phyloP scores from a whole-genome alignment of 2,113 vertebrate species.

The Nothoprocta perdicaria region DNA sequence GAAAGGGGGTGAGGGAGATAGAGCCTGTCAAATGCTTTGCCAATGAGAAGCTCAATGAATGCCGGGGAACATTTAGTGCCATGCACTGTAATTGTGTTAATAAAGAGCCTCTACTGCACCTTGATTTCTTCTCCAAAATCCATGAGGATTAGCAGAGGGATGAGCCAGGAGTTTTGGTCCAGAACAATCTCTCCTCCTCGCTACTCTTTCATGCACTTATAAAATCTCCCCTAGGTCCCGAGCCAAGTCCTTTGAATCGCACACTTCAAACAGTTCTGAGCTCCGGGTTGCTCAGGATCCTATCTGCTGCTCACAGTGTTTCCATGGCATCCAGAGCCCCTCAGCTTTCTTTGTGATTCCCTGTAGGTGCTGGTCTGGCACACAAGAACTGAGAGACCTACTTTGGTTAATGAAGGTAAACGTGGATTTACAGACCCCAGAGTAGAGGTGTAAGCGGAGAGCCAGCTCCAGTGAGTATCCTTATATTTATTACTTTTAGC shows the following conservation, averaged over 20 bases:
- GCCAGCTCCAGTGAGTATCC: constrained; percentile 63
- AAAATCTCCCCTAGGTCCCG: background rate
- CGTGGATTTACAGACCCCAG: constrained; percentile 88
- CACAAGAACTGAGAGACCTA: constrained; percentile 87
- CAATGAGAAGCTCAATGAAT: background rate
- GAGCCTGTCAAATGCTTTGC: background rate
- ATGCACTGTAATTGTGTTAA: background rate
- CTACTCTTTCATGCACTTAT: background rate
- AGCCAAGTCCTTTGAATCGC: background rate
- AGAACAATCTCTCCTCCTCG: background rate
- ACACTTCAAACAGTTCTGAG: background rate
- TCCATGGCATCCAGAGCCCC: background rate
- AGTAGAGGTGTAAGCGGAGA: constrained; percentile 83
- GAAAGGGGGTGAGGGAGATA: background rate
- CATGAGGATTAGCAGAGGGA: background rate
- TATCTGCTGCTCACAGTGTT: accelerated
- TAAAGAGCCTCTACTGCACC: background rate
- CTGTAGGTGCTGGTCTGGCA: constrained; percentile 90
- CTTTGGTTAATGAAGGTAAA: constrained; percentile 88
- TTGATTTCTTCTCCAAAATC: background rate
- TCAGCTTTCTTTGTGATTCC: constrained; percentile 18
- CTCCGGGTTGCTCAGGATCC: background rate
- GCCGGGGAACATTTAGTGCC: background rate
- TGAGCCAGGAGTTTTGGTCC: background rate
- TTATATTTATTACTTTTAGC: background rate